Conservation (phyloP, 2,888 invertebrate species). For the Dysmachus trigonus region DNA sequence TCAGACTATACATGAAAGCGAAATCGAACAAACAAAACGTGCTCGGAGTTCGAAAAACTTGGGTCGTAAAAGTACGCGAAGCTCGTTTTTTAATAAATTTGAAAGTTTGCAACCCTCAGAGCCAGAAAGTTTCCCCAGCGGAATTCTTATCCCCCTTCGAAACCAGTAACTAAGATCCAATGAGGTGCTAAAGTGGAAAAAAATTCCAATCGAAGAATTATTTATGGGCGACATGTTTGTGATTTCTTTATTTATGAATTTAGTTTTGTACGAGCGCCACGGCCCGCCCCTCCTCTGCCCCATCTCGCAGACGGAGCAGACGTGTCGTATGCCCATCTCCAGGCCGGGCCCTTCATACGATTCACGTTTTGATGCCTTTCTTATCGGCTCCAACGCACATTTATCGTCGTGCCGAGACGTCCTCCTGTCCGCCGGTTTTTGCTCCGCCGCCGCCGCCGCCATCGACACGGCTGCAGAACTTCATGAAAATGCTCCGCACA, state of each 20-base stretch:
- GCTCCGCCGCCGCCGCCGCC: not conserved
- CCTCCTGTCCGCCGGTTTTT: constrained; percentile 5
- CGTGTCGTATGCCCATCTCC: constrained; percentile 5
- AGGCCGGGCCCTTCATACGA: not conserved
- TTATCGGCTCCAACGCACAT: constrained; percentile 26
- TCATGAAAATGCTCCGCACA: constrained; percentile 19
- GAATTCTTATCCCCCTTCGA: not conserved
- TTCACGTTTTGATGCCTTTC: constrained; percentile 32
- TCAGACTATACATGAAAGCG: not conserved
- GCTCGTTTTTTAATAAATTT: constrained; percentile 28
- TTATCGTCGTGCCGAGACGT: constrained; percentile 16
- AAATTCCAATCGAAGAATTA: constrained; percentile 40
- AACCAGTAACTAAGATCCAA: constrained; percentile 10
- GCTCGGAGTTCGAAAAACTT: constrained; percentile 2
- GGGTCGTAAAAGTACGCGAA: not conserved
- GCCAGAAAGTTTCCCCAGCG: not conserved
- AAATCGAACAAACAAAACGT: constrained; percentile 16
- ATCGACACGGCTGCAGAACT: constrained; percentile 1
- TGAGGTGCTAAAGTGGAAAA: constrained; percentile 24
- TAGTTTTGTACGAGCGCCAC: constrained; percentile 7
- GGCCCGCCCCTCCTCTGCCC: not conserved
- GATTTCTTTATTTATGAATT: constrained; percentile 46
- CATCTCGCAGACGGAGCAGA: not conserved
- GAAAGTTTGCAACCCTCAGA: constrained; percentile 7
- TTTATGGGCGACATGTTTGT: constrained; percentile 39